Conservation (phyloP, 30 jellyfish, hydroid and myxozoan genomes). For the Aurelia aurita complex sp. Pacific region DNA sequence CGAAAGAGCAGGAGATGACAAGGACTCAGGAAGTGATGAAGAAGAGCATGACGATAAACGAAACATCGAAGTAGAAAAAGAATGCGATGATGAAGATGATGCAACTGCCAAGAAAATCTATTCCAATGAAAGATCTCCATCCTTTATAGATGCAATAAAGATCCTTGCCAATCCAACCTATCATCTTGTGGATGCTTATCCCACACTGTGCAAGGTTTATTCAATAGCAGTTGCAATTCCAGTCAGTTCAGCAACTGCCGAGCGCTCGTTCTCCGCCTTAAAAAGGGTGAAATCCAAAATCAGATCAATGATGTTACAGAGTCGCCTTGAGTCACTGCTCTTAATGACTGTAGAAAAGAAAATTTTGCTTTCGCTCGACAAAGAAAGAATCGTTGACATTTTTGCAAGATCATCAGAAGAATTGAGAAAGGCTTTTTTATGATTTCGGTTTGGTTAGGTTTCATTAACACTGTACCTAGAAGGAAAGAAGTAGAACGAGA, state of each 20-base stretch:
- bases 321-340: constrained; percentile 35
- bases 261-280: constrained; percentile 53
- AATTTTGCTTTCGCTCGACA: constrained; percentile 35
- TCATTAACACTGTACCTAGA: too few species aligned
- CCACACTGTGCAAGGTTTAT: constrained; percentile 11
- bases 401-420: too few species aligned
- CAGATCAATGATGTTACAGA: constrained; percentile 44
- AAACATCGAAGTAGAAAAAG: constrained; percentile 5
- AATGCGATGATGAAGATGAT: not conserved
- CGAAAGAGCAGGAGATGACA: constrained; percentile 15
- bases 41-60: constrained; percentile 21
- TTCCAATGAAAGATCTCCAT: too few species aligned
- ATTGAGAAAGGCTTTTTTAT: constrained; percentile 15
- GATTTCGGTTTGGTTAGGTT: not conserved
- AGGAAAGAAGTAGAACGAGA: too few species aligned
- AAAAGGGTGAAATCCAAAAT: constrained; percentile 35
- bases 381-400: constrained; percentile 14
- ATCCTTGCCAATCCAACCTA: too few species aligned
- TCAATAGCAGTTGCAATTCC: constrained; percentile 57
- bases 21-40: constrained; percentile 18
- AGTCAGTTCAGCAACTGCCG: constrained; percentile 56
- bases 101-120: too few species aligned
- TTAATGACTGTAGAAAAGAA: constrained; percentile 30
- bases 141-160: too few species aligned
- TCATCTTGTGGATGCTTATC: too few species aligned